Percentiles rank a stretch among this genome's conserved stretches.
Conservation (phyloP, 2,888 invertebrate genomes). For the Zootermopsis nevadensis region DNA sequence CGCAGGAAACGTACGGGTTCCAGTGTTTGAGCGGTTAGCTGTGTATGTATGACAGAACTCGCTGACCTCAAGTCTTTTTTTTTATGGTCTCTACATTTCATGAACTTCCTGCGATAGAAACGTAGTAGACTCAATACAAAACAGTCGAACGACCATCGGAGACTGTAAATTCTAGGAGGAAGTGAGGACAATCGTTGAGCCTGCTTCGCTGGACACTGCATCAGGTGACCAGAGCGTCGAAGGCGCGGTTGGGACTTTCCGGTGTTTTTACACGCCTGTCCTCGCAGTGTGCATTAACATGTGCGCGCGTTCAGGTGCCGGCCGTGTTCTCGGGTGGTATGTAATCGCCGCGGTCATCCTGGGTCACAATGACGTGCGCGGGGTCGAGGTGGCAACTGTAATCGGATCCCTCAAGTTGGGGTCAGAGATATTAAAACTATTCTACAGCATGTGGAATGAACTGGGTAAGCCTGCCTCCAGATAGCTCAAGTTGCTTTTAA, state of each 20-base stretch:
- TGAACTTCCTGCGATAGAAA: no score
- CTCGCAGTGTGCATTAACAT: not conserved
- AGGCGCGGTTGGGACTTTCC: not conserved
- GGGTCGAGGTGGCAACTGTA: constrained; percentile 12
- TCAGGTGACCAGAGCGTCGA: not conserved
- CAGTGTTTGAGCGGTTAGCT: no score
- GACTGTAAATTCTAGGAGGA: no score
- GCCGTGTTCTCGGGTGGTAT: not conserved
- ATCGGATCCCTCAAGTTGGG: constrained; percentile 45
- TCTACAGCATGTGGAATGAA: constrained; percentile 2
- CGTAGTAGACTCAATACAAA: no score
- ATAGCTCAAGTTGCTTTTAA: no score
- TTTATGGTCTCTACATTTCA: no score
- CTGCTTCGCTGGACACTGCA: not conserved
- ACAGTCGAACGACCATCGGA: no score
- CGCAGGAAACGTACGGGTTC: no score
- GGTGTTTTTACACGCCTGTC: not conserved
- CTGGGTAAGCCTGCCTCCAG: constrained; percentile 43
- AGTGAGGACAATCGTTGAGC: no score
- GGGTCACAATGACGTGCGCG: not conserved
- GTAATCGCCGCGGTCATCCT: not conserved
- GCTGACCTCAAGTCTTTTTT: no score
- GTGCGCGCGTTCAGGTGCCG: not conserved
- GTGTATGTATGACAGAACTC: no score
- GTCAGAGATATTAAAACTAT: constrained; percentile 54